Evolutionary conservation across 2,113 vertebrate genomes (phyloP).

Genomic region (Eonycteris spelaea): DNA sequence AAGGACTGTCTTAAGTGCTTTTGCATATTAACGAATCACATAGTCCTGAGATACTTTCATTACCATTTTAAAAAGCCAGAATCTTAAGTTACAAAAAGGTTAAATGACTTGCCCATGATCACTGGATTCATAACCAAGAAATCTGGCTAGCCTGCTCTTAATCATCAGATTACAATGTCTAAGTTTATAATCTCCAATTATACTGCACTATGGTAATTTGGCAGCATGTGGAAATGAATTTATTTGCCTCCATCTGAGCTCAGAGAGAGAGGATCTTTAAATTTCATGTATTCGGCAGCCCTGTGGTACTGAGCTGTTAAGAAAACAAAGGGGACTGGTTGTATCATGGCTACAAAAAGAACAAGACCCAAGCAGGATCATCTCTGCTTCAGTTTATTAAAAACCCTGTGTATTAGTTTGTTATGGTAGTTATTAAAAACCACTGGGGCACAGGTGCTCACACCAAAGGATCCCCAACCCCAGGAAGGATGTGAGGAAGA

Average conservation of each 20-base stretch:
- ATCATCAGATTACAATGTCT: background rate
- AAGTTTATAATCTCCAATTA: background rate
- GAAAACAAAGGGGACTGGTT: background rate
- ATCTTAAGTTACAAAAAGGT: background rate
- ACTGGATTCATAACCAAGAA: background rate
- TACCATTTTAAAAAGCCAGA: background rate
- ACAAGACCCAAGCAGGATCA: background rate
- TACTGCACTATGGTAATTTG: background rate
- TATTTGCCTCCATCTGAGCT: background rate
- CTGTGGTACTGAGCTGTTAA: background rate
- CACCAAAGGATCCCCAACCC: background rate
- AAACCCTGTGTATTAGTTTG: background rate
- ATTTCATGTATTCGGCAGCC: background rate
- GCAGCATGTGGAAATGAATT: background rate
- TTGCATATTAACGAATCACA: background rate
- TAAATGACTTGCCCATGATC: background rate
- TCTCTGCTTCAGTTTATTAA: conserved; percentile 1
- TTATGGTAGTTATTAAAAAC: background rate
- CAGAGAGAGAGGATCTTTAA: background rate
- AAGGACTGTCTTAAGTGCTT: background rate
- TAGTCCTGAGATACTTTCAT: background rate
- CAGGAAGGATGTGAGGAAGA: background rate
- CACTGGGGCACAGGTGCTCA: background rate
- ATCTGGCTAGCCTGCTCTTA: background rate
- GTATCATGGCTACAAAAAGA: background rate